phyloP scores from a whole-genome alignment of 2,888 invertebrate genomes.

The Lithophane leautieri region DNA sequence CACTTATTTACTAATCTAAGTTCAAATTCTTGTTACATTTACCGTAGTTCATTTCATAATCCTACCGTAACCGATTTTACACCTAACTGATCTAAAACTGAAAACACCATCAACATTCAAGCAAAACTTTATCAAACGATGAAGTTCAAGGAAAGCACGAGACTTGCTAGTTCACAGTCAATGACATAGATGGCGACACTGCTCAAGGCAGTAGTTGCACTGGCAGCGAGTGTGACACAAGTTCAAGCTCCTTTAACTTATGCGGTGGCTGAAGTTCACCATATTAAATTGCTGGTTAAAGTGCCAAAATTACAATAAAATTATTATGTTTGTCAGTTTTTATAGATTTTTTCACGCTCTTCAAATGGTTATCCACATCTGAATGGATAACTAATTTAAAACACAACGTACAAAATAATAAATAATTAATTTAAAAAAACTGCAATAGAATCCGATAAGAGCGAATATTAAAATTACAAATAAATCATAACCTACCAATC shows the following conservation, averaged over 20 bases:
- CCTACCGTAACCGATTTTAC: too few species aligned
- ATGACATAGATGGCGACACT: constrained; percentile 55
- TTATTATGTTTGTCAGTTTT: too few species aligned
- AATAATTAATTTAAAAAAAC: background rate
- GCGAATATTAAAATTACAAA: background rate
- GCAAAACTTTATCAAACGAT: background rate
- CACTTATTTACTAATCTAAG: background rate
- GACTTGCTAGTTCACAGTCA: constrained; percentile 48
- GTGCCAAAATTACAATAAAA: too few species aligned
- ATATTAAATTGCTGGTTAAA: too few species aligned
- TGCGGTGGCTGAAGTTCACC: background rate
- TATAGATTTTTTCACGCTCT: too few species aligned
- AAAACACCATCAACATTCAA: background rate
- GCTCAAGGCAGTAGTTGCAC: constrained; percentile 30
- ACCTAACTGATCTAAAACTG: background rate
- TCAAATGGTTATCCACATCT: too few species aligned
- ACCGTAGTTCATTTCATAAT: background rate
- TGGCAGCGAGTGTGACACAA: background rate
- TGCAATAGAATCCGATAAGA: background rate
- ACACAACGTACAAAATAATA: background rate
- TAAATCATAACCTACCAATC: background rate
- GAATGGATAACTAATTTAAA: background rate
- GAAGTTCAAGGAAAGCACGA: constrained; percentile 42
- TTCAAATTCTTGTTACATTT: background rate
- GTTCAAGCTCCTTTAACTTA: constrained; percentile 20